Base-by-base conservation (phyloP, 2,888 invertebrate genomes). In the Glaucopsyche alexis region DNA sequence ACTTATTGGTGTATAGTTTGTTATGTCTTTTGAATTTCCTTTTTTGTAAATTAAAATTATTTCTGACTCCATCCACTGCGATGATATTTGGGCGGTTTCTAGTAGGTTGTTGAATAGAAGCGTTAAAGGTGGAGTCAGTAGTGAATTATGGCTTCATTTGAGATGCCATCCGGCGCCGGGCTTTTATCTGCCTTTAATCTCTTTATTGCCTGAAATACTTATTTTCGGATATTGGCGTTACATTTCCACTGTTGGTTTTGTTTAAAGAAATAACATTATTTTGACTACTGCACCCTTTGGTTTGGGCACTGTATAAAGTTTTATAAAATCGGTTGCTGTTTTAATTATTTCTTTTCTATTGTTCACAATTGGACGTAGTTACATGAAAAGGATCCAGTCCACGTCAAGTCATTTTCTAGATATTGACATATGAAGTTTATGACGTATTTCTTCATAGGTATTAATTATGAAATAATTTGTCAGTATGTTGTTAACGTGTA, bases 1-100 rank as follows among this genome's bases (percentile, higher is more conserved):
- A 67, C 76, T 78, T 69, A 78, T 78, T 9, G 76, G 78, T 29
- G 75, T 75, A 55, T 78, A 76, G 67, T 76, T 77, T 38, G 60
- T 64, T 11, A 75, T 74, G 19, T 76, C 72, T 45, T 72, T 60
- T n/a, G 74, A 45, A 47, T 77, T 72, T 4, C 75, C 75, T 73
- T 75, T 77, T 70, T 77, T 77, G 52, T 76, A 75, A 5, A 76
- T 66, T 47, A 76, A 60, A 11, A 75, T 77, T 38, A 76, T 75
- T 45, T 74, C 40, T 7, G 75, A 75, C 29, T 77, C 72, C n/a
- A 70, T n/a, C 77, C 75, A 76, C 71, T 76, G 75, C 38, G 67
- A 40, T 40, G 76, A 74, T 72, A 72, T 74, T 69, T 73, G n/a
- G n/a, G n/a, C n/a, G n/a, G n/a, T n/a, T n/a, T n/a, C n/a, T n/a